Evolutionary conservation across 1,140 invertebrate species (phyloP), one percentile per base, ranked within the genome.

Genomic region (Limonius californicus): DNA sequence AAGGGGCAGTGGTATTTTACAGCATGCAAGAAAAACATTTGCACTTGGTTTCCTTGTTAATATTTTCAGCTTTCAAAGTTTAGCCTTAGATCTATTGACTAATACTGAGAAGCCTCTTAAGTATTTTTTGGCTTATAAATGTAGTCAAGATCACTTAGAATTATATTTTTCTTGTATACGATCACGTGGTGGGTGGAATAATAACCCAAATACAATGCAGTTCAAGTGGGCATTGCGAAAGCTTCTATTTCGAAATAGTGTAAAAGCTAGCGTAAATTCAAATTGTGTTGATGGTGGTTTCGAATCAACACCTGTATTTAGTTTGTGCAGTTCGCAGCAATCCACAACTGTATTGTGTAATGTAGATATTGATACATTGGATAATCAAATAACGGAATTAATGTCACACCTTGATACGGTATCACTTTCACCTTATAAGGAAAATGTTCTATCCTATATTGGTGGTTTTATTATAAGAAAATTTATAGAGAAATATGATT

Each of bases 61-160:
- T 21, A 64, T 64, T 23, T 20, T 45, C 12, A 64, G 61, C 59
- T 66, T 67, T 20, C 4, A 54, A 62, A 35, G 57, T n/a, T 59
- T 69, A 23, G 54, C 35, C 11, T 20, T 54, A n/a, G 64, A 67
- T 57, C 57, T 70, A 12, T 57, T 67, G 11, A 14, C 55, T 54
- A 39, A 20, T 9, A 35, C 2, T 21, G 18, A 62, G 54, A 54
- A 62, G 16, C 59, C 39, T 39, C 39, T 68, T 1, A 58, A 64
- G 43, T 74, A 72, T 60, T 66, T 73, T 60, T 54, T 74, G 14
- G 63, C 70, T 4, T 74, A 69, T 57, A 74, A 74, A 60, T 67
- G 53, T 53, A 69, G 66, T 0, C 69, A 73, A 63, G 70, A 71
- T 60, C 61, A 72, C 58, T 32, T 74, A 23, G 70, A 74, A 63